A percentile compares a stretch with the other conserved stretches of the same genome.
Conservation (phyloP, 2,113 vertebrate genomes). For the Prunella fulvescens region DNA sequence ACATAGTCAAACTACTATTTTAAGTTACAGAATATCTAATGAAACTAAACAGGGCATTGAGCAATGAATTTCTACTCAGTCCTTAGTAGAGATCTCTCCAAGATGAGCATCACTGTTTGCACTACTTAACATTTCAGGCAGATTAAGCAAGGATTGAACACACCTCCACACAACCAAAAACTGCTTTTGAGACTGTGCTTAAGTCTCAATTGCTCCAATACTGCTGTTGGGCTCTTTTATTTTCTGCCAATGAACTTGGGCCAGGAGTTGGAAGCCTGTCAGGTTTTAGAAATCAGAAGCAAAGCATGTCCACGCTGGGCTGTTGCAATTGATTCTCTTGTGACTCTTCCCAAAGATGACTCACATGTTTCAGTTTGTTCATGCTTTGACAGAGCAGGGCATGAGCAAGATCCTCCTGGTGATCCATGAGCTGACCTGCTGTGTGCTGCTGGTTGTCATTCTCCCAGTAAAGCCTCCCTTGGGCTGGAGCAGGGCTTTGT, state of each 20-base stretch:
- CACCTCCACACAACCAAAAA: neutral
- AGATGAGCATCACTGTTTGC: neutral
- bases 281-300: neutral
- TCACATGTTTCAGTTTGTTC: neutral
- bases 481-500: fast-evolving
- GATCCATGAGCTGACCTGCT: neutral
- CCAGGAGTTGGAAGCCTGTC: neutral
- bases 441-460: neutral
- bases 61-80: neutral
- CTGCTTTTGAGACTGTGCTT: neutral
- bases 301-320: fast-evolving
- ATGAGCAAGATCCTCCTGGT: neutral
- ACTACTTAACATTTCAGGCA: neutral
- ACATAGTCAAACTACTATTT: neutral
- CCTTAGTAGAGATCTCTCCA: neutral
- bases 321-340: neutral
- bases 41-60: neutral
- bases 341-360: neutral
- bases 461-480: neutral
- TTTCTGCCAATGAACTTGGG: neutral
- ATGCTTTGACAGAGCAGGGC: neutral
- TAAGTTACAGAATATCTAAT: neutral
- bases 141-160: neutral
- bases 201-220: neutral
- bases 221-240: neutral